Conservation (phyloP, 2,888 invertebrate genomes). For the Drosophila neotestacea region DNA sequence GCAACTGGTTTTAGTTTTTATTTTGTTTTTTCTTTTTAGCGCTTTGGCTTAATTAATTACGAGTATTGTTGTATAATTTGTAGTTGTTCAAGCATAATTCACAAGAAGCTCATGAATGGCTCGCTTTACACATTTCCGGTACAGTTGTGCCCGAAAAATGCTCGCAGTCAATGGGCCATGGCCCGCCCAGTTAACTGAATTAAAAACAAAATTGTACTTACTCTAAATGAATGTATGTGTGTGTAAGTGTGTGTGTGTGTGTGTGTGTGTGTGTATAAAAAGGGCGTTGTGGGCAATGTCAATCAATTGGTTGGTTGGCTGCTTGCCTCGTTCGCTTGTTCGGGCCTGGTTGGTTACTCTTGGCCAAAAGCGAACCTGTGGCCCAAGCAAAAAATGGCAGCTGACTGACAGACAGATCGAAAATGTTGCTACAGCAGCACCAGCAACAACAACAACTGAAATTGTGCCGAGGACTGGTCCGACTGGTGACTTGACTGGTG, state of each 20-base stretch:
- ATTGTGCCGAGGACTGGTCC: conserved; percentile 46
- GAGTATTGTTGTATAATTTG: conserved; percentile 77
- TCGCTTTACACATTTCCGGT: conserved; percentile 62
- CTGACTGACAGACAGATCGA: conserved; percentile 81
- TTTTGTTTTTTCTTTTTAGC: conserved; percentile 33
- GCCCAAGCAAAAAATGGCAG: conserved; percentile 76
- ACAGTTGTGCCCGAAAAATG: conserved; percentile 51
- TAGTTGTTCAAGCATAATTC: conserved; percentile 63
- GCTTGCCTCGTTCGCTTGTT: conserved; percentile 16
- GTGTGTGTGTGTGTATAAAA: conserved; percentile 34
- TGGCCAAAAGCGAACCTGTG: conserved; percentile 30
- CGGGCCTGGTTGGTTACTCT: conserved; percentile 48
- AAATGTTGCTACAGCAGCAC: conserved; percentile 65
- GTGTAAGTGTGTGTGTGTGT: neutral
- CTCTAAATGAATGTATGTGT: neutral
- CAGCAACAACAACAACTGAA: conserved; percentile 56
- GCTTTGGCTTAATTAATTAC: conserved; percentile 75
- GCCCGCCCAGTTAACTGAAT: conserved; percentile 47
- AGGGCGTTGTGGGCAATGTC: conserved; percentile 80
- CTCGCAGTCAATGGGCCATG: conserved; percentile 46
- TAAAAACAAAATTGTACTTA: conserved; percentile 12
- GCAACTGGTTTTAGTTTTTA: conserved; percentile 2
- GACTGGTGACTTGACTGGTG: conserved; percentile 47
- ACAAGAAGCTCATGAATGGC: conserved; percentile 62
- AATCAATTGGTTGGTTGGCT: conserved; percentile 76